phyloP scores from a whole-genome alignment of 2,888 invertebrate species.

The Orchestes rusci region DNA sequence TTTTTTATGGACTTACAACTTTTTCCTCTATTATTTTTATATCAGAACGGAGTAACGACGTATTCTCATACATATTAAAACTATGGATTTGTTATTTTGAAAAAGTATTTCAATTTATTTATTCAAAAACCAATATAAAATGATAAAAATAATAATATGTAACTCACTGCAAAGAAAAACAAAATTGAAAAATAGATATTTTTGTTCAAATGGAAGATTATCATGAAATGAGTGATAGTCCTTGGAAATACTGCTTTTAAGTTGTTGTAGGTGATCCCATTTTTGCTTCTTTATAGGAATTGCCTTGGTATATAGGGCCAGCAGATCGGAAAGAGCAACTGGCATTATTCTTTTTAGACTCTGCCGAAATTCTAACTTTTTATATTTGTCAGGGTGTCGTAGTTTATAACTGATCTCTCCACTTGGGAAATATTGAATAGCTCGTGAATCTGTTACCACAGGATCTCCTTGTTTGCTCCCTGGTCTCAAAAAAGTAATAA shows the following conservation, averaged over 20 bases:
- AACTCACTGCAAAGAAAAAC: background rate
- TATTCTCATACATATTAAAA: background rate
- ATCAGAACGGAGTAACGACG: too few species aligned
- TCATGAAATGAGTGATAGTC: slow-evolving; percentile 1
- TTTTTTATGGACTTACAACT: too few species aligned
- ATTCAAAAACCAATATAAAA: background rate
- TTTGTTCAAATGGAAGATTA: background rate
- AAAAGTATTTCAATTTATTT: background rate
- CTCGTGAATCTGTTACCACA: slow-evolving; percentile 1
- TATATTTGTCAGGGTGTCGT: background rate
- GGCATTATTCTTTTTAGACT: background rate
- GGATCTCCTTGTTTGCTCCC: slow-evolving; percentile 6
- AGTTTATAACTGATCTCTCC: background rate
- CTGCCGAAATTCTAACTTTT: background rate
- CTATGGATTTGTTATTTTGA: background rate
- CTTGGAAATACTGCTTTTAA: background rate
- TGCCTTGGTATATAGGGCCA: too few species aligned
- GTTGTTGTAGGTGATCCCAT: background rate
- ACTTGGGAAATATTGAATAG: slow-evolving; percentile 3
- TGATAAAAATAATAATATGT: too few species aligned
- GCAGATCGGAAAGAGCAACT: too few species aligned
- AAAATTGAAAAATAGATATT: too few species aligned
- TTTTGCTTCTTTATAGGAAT: too few species aligned
- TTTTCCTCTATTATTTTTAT: too few species aligned
- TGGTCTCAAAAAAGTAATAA: slow-evolving; percentile 4